Base-by-base conservation (phyloP, 1,140 invertebrate genomes). In the Muscidifurax raptorellus region DNA sequence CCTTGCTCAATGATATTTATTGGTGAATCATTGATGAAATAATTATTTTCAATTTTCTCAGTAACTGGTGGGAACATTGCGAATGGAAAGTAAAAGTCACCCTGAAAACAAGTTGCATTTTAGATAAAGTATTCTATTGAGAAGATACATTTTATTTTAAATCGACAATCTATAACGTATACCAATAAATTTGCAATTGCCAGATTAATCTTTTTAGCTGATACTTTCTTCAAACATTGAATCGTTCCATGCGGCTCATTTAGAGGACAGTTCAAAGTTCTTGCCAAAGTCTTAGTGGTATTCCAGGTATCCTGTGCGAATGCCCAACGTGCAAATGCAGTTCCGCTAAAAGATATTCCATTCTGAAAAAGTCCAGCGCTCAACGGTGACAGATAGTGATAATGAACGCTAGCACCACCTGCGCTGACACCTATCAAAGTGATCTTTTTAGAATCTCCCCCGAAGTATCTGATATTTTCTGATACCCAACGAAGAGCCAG, bases 291-390 rank as follows among this genome's bases (percentile, higher is more conserved):
- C 69, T 94, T 93, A 0, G 97, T 95, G 87, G 96, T 97, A 84
- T 95, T 93, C 1, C 94, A 90, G 0, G 96, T 93, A 69, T 95
- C 94, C 87, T 95, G 93, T 1, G 95, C 93, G 52, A 96, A 92
- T 0, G 96, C 94, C 97, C 96, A 98, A 2, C 94, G 94, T 86
- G 94, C 92, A 1, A 97, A 90, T 6, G 95, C 95, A 13, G 95
- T 95, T 0, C 97, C 97, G 89, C 96, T 97, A 91, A 96, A 95
- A 0, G 97, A 95, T 69, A 98, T 96, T 9, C 95, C 97, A 72
- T 95, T 72, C 25, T 72, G 69, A 72, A 93, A 93, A 5, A 92
- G 88, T 15, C 89, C 89, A 9, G 85, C 84, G 36, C 90, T 92
- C 77, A 90, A 81, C 18, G 89, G 90, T 25, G 92, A 95, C 22